Conservation (phyloP, 2,888 invertebrate genomes). For the Sminthurinus aureus region DNA sequence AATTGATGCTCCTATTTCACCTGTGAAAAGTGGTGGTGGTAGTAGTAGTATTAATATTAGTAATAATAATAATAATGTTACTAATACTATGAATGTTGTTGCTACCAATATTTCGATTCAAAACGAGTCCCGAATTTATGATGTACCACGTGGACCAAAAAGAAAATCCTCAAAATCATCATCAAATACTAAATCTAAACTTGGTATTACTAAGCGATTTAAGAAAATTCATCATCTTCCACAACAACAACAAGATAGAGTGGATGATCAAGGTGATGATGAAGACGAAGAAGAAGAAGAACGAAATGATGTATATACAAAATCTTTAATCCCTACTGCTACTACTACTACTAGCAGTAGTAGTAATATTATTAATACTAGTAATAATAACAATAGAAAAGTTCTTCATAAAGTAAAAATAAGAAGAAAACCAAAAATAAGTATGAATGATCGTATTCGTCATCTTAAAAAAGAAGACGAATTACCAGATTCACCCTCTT, state of each 20-base stretch:
- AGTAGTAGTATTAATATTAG: not conserved
- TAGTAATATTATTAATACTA: no score
- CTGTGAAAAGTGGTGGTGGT: not conserved
- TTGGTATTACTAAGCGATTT: not conserved
- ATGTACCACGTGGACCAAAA: constrained; percentile 4
- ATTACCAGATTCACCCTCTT: not conserved
- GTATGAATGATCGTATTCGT: not conserved
- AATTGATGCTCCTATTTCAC: not conserved
- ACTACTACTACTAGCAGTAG: not conserved
- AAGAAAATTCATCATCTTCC: not conserved
- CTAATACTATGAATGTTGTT: no score
- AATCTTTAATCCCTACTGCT: not conserved
- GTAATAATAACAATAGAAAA: not conserved
- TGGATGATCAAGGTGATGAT: not conserved
- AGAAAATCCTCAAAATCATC: not conserved
- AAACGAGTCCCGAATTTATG: no score
- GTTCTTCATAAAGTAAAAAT: constrained; percentile 4
- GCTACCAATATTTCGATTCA: not conserved
- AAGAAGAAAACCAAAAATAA: not conserved
- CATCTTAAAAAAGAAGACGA: not conserved
- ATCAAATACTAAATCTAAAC: not conserved
- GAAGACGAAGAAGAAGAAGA: not conserved
- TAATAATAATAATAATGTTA: not conserved
- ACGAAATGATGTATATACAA: no score
- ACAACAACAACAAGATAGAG: not conserved